These are phyloP conservation scores for Agrotis clavis DNA, from an alignment of 2,888 invertebrate species.

Conservation along the genomic window DNA sequence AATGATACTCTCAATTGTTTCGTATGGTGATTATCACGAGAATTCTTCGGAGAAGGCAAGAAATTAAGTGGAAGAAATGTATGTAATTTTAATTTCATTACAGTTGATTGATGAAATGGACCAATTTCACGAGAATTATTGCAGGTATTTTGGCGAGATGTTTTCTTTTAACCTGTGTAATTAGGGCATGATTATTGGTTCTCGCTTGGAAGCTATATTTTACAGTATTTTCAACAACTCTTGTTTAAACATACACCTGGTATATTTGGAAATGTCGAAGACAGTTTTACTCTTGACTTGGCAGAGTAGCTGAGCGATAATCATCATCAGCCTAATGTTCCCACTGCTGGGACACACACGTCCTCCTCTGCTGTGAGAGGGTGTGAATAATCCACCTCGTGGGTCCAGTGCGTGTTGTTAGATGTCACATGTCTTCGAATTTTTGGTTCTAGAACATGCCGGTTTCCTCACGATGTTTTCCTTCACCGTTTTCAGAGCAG, in stretches of 20 bases:
- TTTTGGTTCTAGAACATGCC: too few relatives aligned
- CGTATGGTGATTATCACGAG: constrained; percentile 28
- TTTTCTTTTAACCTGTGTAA: constrained; percentile 1
- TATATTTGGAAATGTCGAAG: background rate
- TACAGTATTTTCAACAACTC: background rate
- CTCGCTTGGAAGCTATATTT: background rate
- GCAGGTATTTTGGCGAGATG: constrained; percentile 15
- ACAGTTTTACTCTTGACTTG: background rate
- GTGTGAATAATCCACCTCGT: too few relatives aligned
- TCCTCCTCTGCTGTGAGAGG: too few relatives aligned
- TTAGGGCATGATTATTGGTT: background rate
- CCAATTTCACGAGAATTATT: constrained; percentile 35
- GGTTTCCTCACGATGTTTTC: too few relatives aligned
- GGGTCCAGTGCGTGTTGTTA: too few relatives aligned
- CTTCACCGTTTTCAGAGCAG: too few relatives aligned
- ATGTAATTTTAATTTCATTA: constrained; percentile 55
- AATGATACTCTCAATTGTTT: constrained; percentile 25
- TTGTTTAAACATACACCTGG: background rate
- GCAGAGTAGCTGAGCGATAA: too few relatives aligned
- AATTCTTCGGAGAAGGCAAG: constrained; percentile 21
- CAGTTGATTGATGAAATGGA: constrained; percentile 34
- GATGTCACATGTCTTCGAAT: too few relatives aligned
- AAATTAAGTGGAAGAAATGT: constrained; percentile 42
- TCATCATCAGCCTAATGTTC: too few relatives aligned
- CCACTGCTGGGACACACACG: too few relatives aligned